Percentiles rank a stretch among this genome's conserved stretches.
Evolutionary conservation across 2,797 vertebrate species (phyloP).

Genomic region (Periophthalmus magnuspinnatus): DNA sequence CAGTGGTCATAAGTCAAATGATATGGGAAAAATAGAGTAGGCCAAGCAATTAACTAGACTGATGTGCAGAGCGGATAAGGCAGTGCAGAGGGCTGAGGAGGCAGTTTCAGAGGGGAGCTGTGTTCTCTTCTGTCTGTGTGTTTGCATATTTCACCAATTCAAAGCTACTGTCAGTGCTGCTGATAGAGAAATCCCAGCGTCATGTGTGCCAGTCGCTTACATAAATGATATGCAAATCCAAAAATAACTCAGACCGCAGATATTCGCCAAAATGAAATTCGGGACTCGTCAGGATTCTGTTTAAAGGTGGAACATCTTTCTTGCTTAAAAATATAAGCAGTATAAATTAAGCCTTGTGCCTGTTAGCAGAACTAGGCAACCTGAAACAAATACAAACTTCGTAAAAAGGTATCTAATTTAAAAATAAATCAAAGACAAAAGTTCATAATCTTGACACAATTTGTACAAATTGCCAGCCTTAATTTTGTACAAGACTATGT

Average conservation of each 20-base stretch:
- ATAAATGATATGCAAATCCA: slow-evolving; percentile 47
- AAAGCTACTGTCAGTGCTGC: slow-evolving; percentile 34
- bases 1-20: slow-evolving; percentile 41
- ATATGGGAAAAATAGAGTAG: slow-evolving; percentile 24
- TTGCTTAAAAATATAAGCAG: neutral
- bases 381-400: neutral
- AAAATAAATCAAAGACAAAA: neutral
- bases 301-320: neutral
- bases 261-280: slow-evolving; percentile 20
- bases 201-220: slow-evolving; percentile 29
- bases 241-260: slow-evolving; percentile 33
- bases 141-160: slow-evolving; percentile 42
- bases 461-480: neutral
- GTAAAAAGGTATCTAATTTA: neutral
- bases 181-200: slow-evolving; percentile 47
- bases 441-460: neutral
- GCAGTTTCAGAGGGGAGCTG: slow-evolving; percentile 28
- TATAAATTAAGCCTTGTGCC: neutral
- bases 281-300: neutral
- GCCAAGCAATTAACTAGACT: slow-evolving; percentile 47
- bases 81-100: slow-evolving; percentile 45
- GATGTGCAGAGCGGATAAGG: slow-evolving; percentile 43
- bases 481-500: neutral
- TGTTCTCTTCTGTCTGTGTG: slow-evolving; percentile 8
- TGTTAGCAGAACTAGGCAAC: neutral